A percentile compares a stretch with the other conserved stretches of the same genome.
These are phyloP conservation scores for Helarctos malayanus DNA, from an alignment of 2,797 vertebrate species.

Conservation along the genomic window DNA sequence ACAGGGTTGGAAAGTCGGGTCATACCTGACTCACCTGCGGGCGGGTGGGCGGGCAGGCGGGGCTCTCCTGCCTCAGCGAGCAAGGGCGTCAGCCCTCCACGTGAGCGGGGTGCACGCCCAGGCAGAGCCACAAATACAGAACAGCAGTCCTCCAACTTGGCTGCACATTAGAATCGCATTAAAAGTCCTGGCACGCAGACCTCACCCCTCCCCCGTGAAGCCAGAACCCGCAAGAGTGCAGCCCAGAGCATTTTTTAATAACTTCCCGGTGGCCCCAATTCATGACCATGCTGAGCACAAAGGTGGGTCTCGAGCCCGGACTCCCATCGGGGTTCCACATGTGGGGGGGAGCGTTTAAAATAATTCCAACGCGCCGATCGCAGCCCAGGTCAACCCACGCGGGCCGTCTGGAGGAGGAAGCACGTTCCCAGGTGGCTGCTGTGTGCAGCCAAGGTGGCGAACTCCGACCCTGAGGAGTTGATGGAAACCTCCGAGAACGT, in stretches of 20 bases:
- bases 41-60: fast-evolving
- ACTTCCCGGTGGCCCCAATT: background rate
- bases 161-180: no score
- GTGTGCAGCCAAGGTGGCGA: no score
- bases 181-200: no score
- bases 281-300: background rate
- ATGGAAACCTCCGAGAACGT: background rate
- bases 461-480: background rate
- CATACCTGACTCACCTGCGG: fast-evolving
- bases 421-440: background rate
- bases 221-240: background rate
- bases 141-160: background rate
- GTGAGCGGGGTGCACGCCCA: background rate
- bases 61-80: fast-evolving
- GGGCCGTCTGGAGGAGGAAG: background rate
- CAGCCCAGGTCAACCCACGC: background rate
- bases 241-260: background rate
- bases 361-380: background rate
- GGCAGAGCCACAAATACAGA: background rate
- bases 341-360: background rate
- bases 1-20: background rate
- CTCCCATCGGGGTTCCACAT: no score
- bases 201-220: background rate
- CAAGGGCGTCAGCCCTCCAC: no score
- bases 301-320: background rate